Percentiles rank a stretch among this genome's conserved stretches.
These are phyloP conservation scores for Hylomyscus alleni DNA, from an alignment of 2,797 vertebrate genomes.

Conservation along the genomic window DNA sequence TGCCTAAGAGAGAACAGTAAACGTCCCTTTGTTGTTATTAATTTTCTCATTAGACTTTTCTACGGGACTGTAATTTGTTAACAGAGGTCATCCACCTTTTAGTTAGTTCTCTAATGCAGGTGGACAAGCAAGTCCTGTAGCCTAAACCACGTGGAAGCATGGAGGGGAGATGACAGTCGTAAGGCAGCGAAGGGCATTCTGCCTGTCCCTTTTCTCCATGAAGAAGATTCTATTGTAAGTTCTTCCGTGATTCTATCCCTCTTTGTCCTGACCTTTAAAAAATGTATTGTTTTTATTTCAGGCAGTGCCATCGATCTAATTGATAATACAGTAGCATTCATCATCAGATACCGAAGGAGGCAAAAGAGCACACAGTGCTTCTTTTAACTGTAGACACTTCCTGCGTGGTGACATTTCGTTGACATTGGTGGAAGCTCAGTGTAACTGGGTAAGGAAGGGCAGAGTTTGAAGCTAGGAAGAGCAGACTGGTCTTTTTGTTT, in stretches of 20 bases:
- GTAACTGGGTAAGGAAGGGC: no score
- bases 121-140: background rate
- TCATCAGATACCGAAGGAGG: conserved; percentile 17
- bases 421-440: background rate
- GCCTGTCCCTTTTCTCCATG: background rate
- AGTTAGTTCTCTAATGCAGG: conserved; percentile 61
- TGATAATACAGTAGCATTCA: conserved; percentile 40
- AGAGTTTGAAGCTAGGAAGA: background rate
- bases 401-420: background rate
- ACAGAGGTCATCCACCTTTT: conserved; percentile 11
- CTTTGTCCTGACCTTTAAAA: conserved; percentile 64
- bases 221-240: background rate
- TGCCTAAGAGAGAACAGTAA: conserved; percentile 62
- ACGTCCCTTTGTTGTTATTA: conserved; percentile 60
- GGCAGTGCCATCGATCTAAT: background rate
- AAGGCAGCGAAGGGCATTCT: background rate
- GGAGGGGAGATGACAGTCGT: background rate
- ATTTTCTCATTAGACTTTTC: conserved; percentile 69
- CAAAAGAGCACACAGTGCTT: background rate
- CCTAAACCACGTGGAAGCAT: background rate
- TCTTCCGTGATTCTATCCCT: background rate
- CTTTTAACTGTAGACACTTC: conserved; percentile 24
- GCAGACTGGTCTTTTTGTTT: conserved; percentile 3
- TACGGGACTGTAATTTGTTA: background rate
- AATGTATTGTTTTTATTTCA: conserved; percentile 37